Conservation (phyloP, 2,113 vertebrate species). For the Scomber scombrus region DNA sequence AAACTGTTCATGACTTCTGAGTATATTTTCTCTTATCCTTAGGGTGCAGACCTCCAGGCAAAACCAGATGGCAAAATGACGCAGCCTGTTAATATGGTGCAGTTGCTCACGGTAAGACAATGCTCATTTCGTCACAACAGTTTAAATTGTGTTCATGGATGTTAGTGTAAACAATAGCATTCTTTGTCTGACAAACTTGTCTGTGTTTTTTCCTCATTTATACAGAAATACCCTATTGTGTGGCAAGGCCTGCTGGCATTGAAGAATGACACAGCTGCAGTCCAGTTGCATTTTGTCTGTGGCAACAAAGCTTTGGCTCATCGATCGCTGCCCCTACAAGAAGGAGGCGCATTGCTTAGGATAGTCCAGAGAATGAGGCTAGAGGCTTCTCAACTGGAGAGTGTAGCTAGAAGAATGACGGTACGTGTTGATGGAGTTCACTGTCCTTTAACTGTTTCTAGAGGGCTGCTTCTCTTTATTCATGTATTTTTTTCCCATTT, state of each 20-base stretch:
- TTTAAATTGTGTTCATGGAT: background rate
- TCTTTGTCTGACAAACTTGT: constrained; percentile 27
- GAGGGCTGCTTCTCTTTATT: background rate
- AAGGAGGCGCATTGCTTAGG: constrained; percentile 92
- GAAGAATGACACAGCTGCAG: constrained; percentile 97
- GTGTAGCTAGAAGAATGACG: constrained; percentile 97
- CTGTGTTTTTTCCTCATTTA: constrained; percentile 12
- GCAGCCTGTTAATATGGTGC: constrained; percentile 96
- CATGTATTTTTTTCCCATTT: background rate
- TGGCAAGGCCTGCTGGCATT: constrained; percentile 98
- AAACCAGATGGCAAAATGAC: constrained; percentile 90
- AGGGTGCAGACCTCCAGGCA: constrained; percentile 86
- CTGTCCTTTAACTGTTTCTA: background rate
- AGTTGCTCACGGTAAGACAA: constrained; percentile 91
- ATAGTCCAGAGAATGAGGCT: constrained; percentile 98
- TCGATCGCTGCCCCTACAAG: constrained; percentile 92
- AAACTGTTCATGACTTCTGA: constrained; percentile 5
- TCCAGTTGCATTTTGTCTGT: constrained; percentile 97
- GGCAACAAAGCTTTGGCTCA: constrained; percentile 97
- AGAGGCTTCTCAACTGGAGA: constrained; percentile 95
- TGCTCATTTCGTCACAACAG: background rate
- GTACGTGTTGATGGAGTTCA: constrained; percentile 74
- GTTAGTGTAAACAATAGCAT: background rate
- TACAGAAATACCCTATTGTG: constrained; percentile 97
- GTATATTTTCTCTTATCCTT: constrained; percentile 54